Conservation (phyloP, 2,113 vertebrate species). For the Sphyrna mokarran region DNA sequence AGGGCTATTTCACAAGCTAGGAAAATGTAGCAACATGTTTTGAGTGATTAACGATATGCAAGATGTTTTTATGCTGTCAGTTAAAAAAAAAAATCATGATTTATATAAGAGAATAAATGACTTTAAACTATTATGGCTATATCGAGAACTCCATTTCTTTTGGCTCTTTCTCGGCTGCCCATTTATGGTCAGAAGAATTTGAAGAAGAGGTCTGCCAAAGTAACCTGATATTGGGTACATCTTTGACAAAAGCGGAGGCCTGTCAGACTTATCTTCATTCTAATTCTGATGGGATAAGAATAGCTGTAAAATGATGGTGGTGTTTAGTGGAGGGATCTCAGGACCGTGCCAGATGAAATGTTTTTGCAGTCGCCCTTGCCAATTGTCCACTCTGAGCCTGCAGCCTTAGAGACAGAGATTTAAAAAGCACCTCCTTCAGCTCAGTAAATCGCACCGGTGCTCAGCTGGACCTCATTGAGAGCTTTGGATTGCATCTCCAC, state of each 20-base stretch:
- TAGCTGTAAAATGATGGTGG: slow-evolving; percentile 28
- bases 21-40: neutral
- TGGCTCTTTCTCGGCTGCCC: slow-evolving; percentile 22
- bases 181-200: slow-evolving; percentile 33
- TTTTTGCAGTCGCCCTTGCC: neutral
- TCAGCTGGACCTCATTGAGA: slow-evolving; percentile 23
- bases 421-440: slow-evolving; percentile 6
- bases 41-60: slow-evolving; percentile 24
- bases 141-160: slow-evolving; percentile 2
- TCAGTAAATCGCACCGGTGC: neutral
- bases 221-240: neutral
- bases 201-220: neutral
- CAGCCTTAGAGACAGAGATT: slow-evolving; percentile 9
- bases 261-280: neutral
- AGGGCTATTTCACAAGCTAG: slow-evolving; percentile 9
- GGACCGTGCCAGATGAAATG: neutral
- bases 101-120: slow-evolving; percentile 29
- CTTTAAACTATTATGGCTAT: slow-evolving; percentile 24
- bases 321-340: neutral
- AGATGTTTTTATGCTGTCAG: slow-evolving; percentile 35
- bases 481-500: slow-evolving; percentile 4
- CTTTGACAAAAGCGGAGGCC: neutral
- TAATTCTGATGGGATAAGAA: slow-evolving; percentile 8
- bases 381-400: neutral
- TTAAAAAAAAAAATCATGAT: slow-evolving; percentile 22